phyloP scores from a whole-genome alignment of 2,113 vertebrate species.

The Laterallus jamaicensis region DNA sequence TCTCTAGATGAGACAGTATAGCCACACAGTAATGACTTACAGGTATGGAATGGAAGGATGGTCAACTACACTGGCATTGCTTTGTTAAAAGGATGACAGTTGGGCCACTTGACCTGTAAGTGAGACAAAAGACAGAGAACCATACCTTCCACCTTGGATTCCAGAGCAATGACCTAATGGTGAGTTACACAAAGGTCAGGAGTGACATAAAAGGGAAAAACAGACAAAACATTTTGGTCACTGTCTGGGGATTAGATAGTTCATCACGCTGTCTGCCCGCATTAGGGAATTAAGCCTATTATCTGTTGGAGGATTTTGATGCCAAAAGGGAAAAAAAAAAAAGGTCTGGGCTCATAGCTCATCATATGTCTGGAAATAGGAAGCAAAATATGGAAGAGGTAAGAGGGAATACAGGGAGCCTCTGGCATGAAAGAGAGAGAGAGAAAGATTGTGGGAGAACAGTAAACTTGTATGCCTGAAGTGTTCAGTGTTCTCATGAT shows the following conservation, averaged over 20 bases:
- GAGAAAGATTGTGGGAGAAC: not conserved
- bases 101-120: not conserved
- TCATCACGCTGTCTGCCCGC: slow-evolving; percentile 48
- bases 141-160: not conserved
- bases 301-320: slow-evolving; percentile 29
- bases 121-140: not conserved
- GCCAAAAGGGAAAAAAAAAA: not conserved
- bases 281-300: slow-evolving; percentile 52
- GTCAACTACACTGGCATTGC: not conserved
- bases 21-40: fast-evolving
- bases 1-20: not conserved
- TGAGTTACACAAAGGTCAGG: slow-evolving; percentile 10
- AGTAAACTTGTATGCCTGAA: not conserved
- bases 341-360: not conserved
- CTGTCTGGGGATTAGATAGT: slow-evolving; percentile 38
- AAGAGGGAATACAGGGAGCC: not conserved
- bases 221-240: not conserved
- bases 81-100: not conserved
- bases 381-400: not conserved
- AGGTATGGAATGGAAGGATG: not conserved
- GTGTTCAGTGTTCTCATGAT: not conserved
- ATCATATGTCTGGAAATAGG: not conserved
- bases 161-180: not conserved
- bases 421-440: not conserved
- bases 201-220: not conserved